These are phyloP conservation scores for Ptilorrhoa leucosticta DNA, from an alignment of 2,113 vertebrate species.

Conservation along the genomic window DNA sequence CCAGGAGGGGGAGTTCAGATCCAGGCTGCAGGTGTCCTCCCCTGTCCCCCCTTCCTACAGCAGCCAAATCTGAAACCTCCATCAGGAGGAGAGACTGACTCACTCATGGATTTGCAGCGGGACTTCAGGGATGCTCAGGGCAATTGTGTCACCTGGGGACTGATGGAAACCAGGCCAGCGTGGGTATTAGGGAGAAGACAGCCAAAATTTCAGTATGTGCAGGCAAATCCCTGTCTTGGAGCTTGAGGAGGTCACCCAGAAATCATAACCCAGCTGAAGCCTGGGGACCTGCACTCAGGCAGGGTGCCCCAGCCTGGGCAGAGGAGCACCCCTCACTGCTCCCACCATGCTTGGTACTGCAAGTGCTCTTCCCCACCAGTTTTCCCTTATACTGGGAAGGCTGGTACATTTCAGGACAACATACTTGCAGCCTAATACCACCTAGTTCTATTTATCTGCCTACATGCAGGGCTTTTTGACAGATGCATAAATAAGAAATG, in stretches of 20 bases:
- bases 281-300: background rate
- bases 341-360: background rate
- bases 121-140: background rate
- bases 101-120: rapidly evolving
- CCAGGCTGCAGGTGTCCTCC: background rate
- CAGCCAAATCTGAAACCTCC: background rate
- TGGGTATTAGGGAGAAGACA: background rate
- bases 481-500: conserved; percentile 6
- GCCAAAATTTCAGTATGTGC: background rate
- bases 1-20: background rate
- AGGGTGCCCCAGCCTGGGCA: background rate
- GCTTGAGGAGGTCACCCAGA: background rate
- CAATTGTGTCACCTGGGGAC: background rate
- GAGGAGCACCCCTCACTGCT: background rate
- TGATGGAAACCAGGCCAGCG: background rate
- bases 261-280: background rate
- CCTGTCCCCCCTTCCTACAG: background rate
- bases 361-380: background rate
- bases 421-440: background rate
- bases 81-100: background rate
- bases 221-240: background rate
- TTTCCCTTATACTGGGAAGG: background rate
- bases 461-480: background rate
- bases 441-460: background rate
- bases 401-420: background rate